Base-by-base conservation (phyloP, 2,797 vertebrate genomes). In the Philypnodon macrostomus region DNA sequence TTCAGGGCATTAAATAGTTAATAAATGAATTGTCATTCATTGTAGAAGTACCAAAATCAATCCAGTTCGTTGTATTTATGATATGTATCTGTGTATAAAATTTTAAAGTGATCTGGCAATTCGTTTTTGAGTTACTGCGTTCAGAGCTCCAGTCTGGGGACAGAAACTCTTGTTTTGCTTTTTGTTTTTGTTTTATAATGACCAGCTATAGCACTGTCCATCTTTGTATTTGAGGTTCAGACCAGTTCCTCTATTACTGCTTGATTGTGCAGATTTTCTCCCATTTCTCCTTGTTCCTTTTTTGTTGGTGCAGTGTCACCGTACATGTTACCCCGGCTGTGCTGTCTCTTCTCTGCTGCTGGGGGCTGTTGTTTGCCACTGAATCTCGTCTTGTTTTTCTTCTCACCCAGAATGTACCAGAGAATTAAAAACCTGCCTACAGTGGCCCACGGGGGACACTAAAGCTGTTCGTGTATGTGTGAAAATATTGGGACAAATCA, bases 401-500 rank as follows among this genome's bases (percentile, higher is more conserved):
- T n/a, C 29, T 62, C 38, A 60, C 30, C 21, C 44, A 63, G 34
- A 67, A 35, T 59, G 17, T 58, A 54, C 7, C 31, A 48, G 27
- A 30, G 29, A 31, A 46, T 31, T 46, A 46, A 46, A 46, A 46
- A 29, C 41, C 36, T 12, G 40, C 48, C 59, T 55, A 41, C 63
- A 50, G 62, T 62, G 31, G 52, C 61, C 60, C 68, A 57, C 53
- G 31, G 59, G 61, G 59, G 53, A 69, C 36, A 40, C 41, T 19
- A 4, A 70, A 77, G 58, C 35, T 7, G 13, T 8, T 69, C 50
- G 79, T 41, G 63, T 77, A 73, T 48, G 55, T n/a, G n/a, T n/a
- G n/a, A n/a, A n/a, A 73, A 70, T 62, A 77, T 67, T 70, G 73
- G 71, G 66, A 75, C 69, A 77, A 79, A 74, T 83, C 63, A 58